Percentiles rank a stretch among this genome's conserved stretches.
Evolutionary conservation across 2,113 vertebrate genomes (phyloP).

Genomic region (Pongo pygmaeus): DNA sequence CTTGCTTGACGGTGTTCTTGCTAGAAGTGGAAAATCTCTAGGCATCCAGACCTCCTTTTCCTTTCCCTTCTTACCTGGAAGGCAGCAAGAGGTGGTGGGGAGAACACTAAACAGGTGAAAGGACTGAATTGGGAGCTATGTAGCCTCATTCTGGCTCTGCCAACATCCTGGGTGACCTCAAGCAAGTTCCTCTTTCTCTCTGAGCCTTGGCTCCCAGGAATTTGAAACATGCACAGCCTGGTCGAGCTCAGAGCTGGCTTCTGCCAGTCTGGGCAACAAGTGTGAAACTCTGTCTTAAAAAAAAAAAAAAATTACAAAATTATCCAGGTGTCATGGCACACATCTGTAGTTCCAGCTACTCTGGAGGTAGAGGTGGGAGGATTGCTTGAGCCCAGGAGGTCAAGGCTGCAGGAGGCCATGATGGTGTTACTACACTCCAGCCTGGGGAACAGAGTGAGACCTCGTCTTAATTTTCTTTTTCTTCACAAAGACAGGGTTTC

Average conservation of each 20-base stretch:
- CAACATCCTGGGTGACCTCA: background rate
- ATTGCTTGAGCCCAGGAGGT: too few species aligned
- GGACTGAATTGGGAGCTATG: fast-evolving
- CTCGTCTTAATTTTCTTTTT: too few species aligned
- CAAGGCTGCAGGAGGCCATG: too few species aligned
- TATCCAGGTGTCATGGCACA: too few species aligned
- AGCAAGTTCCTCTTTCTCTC: background rate
- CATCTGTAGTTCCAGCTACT: too few species aligned
- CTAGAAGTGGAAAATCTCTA: background rate
- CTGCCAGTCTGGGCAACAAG: background rate
- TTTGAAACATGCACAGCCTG: background rate
- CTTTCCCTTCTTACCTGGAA: background rate
- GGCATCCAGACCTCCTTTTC: background rate
- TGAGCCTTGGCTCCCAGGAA: background rate
- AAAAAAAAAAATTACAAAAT: too few species aligned
- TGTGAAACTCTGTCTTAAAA: too few species aligned
- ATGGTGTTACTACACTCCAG: too few species aligned
- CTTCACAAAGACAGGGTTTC: too few species aligned
- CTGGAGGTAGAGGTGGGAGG: too few species aligned
- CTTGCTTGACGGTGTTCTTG: background rate
- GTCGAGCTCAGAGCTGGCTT: background rate
- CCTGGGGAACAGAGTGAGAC: too few species aligned
- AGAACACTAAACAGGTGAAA: background rate
- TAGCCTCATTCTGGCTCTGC: background rate
- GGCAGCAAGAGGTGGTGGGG: background rate